Evolutionary conservation across 2,888 invertebrate genomes (phyloP), one percentile per base, ranked within the genome.

Genomic region (Thysanoteuthis rhombus): DNA sequence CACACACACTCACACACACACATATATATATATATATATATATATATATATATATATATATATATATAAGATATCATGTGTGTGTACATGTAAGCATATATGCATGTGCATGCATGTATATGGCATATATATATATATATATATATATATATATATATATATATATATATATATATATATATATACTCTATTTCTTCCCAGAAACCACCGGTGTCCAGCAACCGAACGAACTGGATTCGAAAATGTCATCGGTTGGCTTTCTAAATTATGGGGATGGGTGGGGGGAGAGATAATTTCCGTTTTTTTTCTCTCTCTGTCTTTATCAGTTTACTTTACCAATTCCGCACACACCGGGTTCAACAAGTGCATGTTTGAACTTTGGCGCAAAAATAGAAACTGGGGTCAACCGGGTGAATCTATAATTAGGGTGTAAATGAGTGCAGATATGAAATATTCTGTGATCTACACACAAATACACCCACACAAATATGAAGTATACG

Each of bases 151-250:
- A 25, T 28, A 28, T 58, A 28, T 28, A 28, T 58, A 6, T 28
- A 28, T 28, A 28, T 22, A 58, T 25, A 28, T 8, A 58, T 58
- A 25, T 8, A 25, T 28, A 28, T 8, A 6, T 28, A 42, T 6
- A 58, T 28, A 28, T 25, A 58, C 10, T 10, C 36, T n/a, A 1
- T 75, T 75, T 75, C 75, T 36, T 36, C 75, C n/a, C n/a, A 75
- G 75, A n/a, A 75, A n/a, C n/a, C 75, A 75, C n/a, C 75, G n/a
- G n/a, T 75, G 75, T 75, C 75, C n/a, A 75, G 75, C n/a, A n/a
- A n/a, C n/a, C 75, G 75, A n/a, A 75, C 75, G n/a, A 36, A 16
- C n/a, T 75, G n/a, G n/a, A n/a, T n/a, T 75, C n/a, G n/a, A 75
- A 75, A 75, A 75, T 75, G 75, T 75, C 75, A 75, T 36, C 75